Conservation (phyloP, 2,797 vertebrate genomes). For the Bovichtus variegatus region DNA sequence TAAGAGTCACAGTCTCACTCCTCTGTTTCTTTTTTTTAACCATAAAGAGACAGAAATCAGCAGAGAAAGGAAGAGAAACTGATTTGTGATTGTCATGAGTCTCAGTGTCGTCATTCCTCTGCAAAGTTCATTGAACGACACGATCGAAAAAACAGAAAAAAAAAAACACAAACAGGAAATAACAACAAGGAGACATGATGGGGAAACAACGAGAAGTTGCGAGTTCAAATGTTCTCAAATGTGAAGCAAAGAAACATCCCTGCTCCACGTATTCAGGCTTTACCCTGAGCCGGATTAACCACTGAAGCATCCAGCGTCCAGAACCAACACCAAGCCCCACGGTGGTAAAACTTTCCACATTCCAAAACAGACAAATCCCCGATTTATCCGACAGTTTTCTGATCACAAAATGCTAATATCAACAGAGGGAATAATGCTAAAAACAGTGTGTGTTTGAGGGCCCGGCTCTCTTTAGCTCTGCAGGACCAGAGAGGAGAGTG, state of each 20-base stretch:
- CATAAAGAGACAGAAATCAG: slow-evolving; percentile 18
- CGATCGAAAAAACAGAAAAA: slow-evolving; percentile 8
- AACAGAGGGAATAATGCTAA: slow-evolving; percentile 27
- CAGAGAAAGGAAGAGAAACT: slow-evolving; percentile 20
- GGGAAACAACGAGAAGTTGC: not conserved
- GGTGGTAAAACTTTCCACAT: not conserved
- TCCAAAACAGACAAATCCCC: not conserved
- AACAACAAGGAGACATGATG: not conserved
- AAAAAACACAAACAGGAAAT: slow-evolving; percentile 2
- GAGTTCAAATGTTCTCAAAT: slow-evolving; percentile 20
- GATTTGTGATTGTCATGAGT: slow-evolving; percentile 71
- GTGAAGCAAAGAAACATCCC: slow-evolving; percentile 21
- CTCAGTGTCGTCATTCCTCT: slow-evolving; percentile 22
- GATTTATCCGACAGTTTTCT: not conserved
- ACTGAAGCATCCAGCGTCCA: not conserved
- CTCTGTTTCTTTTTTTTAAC: slow-evolving; percentile 9
- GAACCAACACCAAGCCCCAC: not conserved
- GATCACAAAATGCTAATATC: slow-evolving; percentile 3
- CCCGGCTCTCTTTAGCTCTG: slow-evolving; percentile 55
- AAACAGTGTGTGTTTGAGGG: slow-evolving; percentile 50
- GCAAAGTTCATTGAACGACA: slow-evolving; percentile 13
- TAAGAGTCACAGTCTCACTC: slow-evolving; percentile 40
- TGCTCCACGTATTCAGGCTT: slow-evolving; percentile 15
- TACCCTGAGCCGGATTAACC: not conserved
- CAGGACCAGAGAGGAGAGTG: slow-evolving; percentile 28